These are phyloP conservation scores for Coptotermes formosanus DNA, from an alignment of 1,140 invertebrate genomes.

Conservation along the genomic window DNA sequence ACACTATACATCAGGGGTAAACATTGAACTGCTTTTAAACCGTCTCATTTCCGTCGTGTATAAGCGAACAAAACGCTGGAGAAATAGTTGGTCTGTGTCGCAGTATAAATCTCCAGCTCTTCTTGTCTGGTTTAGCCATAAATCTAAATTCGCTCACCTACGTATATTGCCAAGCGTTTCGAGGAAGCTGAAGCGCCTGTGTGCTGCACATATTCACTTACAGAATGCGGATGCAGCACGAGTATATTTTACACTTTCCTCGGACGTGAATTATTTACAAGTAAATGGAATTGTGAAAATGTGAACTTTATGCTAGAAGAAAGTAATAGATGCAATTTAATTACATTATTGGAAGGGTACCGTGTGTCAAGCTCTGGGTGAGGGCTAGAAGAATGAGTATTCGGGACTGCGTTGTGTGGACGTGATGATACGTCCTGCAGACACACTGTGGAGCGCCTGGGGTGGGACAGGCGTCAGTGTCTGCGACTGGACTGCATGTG, in stretches of 20 bases:
- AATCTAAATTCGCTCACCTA: neutral
- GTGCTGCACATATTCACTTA: neutral
- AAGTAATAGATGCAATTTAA: too few species aligned
- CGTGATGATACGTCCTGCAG: too few species aligned
- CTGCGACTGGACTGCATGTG: too few species aligned
- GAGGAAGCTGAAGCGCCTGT: neutral
- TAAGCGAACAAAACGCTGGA: neutral
- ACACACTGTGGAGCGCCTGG: too few species aligned
- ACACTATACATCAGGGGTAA: neutral
- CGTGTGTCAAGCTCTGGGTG: too few species aligned
- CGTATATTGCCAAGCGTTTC: neutral
- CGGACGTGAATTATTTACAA: neutral
- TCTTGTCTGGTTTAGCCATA: neutral
- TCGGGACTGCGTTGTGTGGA: too few species aligned
- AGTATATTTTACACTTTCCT: neutral
- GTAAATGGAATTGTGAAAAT: neutral
- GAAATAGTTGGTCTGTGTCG: neutral
- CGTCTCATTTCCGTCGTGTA: constrained; percentile 9
- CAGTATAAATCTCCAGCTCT: neutral
- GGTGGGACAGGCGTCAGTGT: too few species aligned
- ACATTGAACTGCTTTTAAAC: constrained; percentile 9
- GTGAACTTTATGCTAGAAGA: too few species aligned
- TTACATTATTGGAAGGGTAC: too few species aligned
- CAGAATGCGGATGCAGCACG: neutral
- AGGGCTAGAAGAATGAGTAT: too few species aligned